Base-by-base conservation (phyloP, 92 coral and sea anemone species). In the Phenganax subtilis region DNA sequence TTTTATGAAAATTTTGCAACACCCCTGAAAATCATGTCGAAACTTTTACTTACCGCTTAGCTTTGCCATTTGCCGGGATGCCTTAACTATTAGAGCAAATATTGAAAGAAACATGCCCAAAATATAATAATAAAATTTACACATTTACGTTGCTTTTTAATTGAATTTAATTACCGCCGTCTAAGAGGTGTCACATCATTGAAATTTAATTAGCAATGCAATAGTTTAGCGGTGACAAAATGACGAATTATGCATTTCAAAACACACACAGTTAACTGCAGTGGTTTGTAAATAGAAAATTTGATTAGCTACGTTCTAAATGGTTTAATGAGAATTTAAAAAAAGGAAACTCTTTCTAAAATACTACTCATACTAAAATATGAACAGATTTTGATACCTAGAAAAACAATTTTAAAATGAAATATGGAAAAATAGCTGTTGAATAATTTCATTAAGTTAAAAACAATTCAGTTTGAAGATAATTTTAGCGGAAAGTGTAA, bases 131-230 rank as follows among this genome's bases (percentile, higher is more conserved):
- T 96, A 97, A 96, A 96, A 96, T 96, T 96, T 92, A 96, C 99
- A 96, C 99, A 96, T 89, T 89, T 86, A 89, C 91, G 90, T 90
- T 96, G 91, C 90, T 80, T 86, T 87, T 90, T 96, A 96, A 96
- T 96, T 96, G 99, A 87, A 82, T 88, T 86, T 96, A 96, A 96
- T 96, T 96, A 92, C 91, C 99, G 99, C 93, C 90, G 90, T 90
- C 96, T 96, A 90, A 87, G 85, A 87, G 88, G 91, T 89, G 99
- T 89, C 97, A 91, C 86, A 83, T 86, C 71, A 81, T 89, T 84
- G 87, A 94, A 92, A 89, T 89, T 90, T 91, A 90, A 94, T 94
- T 94, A 94, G 93, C 91, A 87, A 84, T 77, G 93, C 83, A 79
- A 79, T 65, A 64, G 74, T 63, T 59, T 54, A 79, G 74, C 83